These are phyloP conservation scores for Varanus komodoensis DNA, from an alignment of 2,113 vertebrate genomes.

Conservation along the genomic window DNA sequence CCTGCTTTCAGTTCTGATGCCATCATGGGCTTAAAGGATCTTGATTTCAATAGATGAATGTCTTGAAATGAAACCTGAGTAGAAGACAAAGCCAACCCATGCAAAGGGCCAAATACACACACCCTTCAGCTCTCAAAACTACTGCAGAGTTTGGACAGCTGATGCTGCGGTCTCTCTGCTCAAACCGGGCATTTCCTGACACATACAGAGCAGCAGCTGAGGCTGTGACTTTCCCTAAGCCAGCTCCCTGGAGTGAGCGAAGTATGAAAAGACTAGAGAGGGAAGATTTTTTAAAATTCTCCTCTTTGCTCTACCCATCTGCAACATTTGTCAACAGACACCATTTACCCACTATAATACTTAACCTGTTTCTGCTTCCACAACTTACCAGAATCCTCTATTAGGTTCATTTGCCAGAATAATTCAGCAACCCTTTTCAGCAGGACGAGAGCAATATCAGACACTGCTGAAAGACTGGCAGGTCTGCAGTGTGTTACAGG, in stretches of 20 bases:
- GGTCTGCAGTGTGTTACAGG: neutral
- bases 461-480: constrained; percentile 9
- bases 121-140: neutral
- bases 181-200: neutral
- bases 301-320: neutral
- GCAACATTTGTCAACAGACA: neutral
- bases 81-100: neutral
- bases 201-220: neutral
- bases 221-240: neutral
- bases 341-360: neutral
- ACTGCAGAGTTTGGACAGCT: neutral
- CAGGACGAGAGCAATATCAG: neutral
- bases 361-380: neutral
- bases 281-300: neutral
- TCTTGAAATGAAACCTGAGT: neutral
- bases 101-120: neutral
- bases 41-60: neutral
- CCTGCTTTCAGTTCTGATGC: neutral
- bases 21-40: neutral
- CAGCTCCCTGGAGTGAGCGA: neutral
- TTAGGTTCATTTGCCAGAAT: neutral
- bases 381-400: constrained; percentile 27
- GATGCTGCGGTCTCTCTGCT: neutral
- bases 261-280: neutral
- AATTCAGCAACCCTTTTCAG: neutral